Conservation (phyloP, 2,797 vertebrate species). For the Acanthurus lineatus region DNA sequence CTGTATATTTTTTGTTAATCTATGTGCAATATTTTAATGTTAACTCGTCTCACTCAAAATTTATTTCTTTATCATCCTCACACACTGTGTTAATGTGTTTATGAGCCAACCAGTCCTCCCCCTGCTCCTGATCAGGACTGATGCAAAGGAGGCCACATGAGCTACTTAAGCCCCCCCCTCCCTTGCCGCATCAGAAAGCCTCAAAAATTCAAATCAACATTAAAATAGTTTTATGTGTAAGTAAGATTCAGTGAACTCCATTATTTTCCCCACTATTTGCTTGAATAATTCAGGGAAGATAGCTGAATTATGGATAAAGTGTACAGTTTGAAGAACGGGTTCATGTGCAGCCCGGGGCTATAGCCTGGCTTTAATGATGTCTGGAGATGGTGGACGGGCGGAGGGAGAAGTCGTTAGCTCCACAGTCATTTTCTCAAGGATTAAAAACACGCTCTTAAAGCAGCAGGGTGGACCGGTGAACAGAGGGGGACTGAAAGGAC, state of each 20-base stretch:
- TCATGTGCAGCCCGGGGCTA: slow-evolving; percentile 95
- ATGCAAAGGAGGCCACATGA: slow-evolving; percentile 58
- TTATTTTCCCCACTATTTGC: slow-evolving; percentile 99
- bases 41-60: slow-evolving; percentile 12
- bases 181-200: slow-evolving; percentile 75
- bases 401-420: slow-evolving; percentile 97
- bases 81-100: slow-evolving; percentile 67
- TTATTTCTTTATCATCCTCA: slow-evolving; percentile 58
- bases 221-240: slow-evolving; percentile 95
- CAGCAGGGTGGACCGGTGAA: slow-evolving; percentile 83
- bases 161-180: slow-evolving; percentile 55
- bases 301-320: slow-evolving; percentile 99
- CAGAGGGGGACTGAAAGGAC: slow-evolving; percentile 10
- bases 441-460: slow-evolving; percentile 93
- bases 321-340: slow-evolving; percentile 99
- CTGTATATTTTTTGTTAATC: too few species aligned
- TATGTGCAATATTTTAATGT: too few species aligned
- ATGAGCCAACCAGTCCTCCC: slow-evolving; percentile 45
- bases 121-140: slow-evolving; percentile 48
- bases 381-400: slow-evolving; percentile 93
- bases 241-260: slow-evolving; percentile 97
- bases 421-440: slow-evolving; percentile 96
- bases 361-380: slow-evolving; percentile 98
- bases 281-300: slow-evolving; percentile 99
- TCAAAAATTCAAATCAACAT: slow-evolving; percentile 96